phyloP scores from a whole-genome alignment of 1,140 invertebrate genomes.

The Pseudomyrmex sp. region DNA sequence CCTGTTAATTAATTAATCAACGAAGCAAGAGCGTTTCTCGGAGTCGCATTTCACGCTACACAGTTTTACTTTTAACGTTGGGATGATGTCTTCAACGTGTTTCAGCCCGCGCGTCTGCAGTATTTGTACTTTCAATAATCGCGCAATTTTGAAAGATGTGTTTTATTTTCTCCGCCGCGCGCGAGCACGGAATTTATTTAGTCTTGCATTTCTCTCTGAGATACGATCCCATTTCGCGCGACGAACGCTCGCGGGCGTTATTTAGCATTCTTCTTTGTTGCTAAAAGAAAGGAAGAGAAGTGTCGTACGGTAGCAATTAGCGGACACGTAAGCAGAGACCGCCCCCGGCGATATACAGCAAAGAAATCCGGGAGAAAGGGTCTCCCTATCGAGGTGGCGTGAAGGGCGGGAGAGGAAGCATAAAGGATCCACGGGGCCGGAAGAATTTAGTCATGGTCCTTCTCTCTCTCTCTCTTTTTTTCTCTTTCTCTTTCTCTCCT shows the following conservation, averaged over 20 bases:
- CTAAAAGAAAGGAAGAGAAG: slow-evolving; percentile 34
- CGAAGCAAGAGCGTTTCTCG: no score
- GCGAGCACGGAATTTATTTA: not conserved
- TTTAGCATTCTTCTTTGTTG: no score
- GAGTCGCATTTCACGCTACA: no score
- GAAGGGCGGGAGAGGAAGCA: not conserved
- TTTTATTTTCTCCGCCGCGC: no score
- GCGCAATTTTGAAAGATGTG: no score
- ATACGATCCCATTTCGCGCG: not conserved
- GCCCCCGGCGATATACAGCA: not conserved
- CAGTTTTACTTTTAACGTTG: no score
- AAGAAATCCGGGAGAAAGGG: not conserved
- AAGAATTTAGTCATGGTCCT: slow-evolving; percentile 72
- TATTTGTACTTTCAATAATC: no score
- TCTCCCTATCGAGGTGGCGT: not conserved
- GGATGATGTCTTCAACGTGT: no score
- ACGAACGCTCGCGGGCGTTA: not conserved
- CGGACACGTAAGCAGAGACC: slow-evolving; percentile 35
- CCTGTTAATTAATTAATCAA: not conserved
- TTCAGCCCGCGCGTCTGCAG: no score
- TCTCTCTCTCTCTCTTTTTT: slow-evolving; percentile 12
- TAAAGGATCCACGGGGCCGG: slow-evolving; percentile 42
- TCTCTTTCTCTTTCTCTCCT: slow-evolving; percentile 30
- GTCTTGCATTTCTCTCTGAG: not conserved
- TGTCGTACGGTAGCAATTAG: slow-evolving; percentile 56